Conservation (phyloP, 2,888 invertebrate genomes). For the Orgyia antiqua region DNA sequence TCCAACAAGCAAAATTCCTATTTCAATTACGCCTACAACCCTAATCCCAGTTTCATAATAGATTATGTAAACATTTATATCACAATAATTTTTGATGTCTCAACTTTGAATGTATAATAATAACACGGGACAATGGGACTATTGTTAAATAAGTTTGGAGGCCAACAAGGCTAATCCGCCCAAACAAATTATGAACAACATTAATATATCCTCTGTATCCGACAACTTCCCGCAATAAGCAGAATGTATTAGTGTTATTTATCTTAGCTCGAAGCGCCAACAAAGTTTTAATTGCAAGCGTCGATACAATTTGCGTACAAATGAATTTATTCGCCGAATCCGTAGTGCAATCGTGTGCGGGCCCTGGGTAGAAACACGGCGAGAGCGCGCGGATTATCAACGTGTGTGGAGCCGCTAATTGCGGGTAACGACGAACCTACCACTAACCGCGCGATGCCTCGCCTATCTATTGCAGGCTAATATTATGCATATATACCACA, state of each 20-base stretch:
- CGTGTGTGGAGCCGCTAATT: conserved; percentile 71
- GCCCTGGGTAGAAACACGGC: conserved; percentile 26
- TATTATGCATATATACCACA: neutral
- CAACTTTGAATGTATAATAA: conserved; percentile 40
- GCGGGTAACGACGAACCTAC: conserved; percentile 59
- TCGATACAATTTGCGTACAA: conserved; percentile 78
- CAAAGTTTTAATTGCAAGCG: conserved; percentile 78
- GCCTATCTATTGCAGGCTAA: too few relatives aligned
- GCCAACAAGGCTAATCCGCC: conserved; percentile 66
- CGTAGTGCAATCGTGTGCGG: conserved; percentile 65
- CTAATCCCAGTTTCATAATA: too few relatives aligned
- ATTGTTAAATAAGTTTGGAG: conserved; percentile 55
- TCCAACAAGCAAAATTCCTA: too few relatives aligned
- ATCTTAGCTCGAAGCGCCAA: conserved; percentile 73
- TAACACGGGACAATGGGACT: conserved; percentile 46
- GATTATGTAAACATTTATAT: conserved; percentile 14
- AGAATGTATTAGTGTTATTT: conserved; percentile 78
- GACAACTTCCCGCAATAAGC: conserved; percentile 74
- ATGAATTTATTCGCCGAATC: conserved; percentile 77
- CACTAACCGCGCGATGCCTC: conserved; percentile 7
- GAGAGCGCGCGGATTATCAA: conserved; percentile 61
- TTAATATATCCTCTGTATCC: conserved; percentile 74
- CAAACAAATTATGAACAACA: conserved; percentile 76
- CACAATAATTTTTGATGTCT: conserved; percentile 17
- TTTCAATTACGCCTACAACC: too few relatives aligned